Evolutionary conservation across 2,888 invertebrate genomes (phyloP), one percentile per base, ranked within the genome.

Genomic region (Zaprionus obscuricornis): DNA sequence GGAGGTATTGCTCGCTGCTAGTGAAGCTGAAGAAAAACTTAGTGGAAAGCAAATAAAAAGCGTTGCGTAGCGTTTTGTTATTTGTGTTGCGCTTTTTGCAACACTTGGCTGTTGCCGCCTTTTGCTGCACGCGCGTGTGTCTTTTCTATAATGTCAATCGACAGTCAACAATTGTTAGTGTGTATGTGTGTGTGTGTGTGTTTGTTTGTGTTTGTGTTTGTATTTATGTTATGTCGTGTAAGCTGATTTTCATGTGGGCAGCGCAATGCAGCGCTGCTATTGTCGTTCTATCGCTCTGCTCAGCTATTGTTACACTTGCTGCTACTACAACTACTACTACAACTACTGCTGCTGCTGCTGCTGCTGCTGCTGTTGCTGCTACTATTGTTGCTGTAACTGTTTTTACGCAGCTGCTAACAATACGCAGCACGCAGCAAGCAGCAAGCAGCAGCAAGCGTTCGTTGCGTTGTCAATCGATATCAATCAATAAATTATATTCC

Each of bases 401-500:
- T 49, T 37, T 36, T 14, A 50, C 59, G 52, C 52, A 52, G 69
- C 57, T 56, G 55, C n/a, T n/a, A n/a, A 17, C 36, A 29, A 40
- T 57, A 59, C 64, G 67, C 75, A 51, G 17, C 54, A 63, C 58
- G 47, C 57, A 51, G 43, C 34, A n/a, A n/a, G n/a, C n/a, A n/a
- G n/a, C n/a, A n/a, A 6, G n/a, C 29, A 8, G 2, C 29, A 29
- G n/a, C 29, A 8, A 5, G n/a, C 29, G n/a, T 3, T 6, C n/a
- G n/a, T 50, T 27, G 50, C 57, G 14, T 31, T 31, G 39, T 58
- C 49, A 77, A 83, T 77, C 77, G 63, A 77, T 77, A 77, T 69
- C 84, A 83, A 77, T 77, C 77, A 83, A 77, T 77, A 83, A 58
- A 51, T 50, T 43, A 22, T 7, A 5, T 22, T 10, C 33, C 24